Percentiles rank a stretch among this genome's conserved stretches.
These are phyloP conservation scores for Nycticebus coucang DNA, from an alignment of 2,113 vertebrate species.

Conservation along the genomic window DNA sequence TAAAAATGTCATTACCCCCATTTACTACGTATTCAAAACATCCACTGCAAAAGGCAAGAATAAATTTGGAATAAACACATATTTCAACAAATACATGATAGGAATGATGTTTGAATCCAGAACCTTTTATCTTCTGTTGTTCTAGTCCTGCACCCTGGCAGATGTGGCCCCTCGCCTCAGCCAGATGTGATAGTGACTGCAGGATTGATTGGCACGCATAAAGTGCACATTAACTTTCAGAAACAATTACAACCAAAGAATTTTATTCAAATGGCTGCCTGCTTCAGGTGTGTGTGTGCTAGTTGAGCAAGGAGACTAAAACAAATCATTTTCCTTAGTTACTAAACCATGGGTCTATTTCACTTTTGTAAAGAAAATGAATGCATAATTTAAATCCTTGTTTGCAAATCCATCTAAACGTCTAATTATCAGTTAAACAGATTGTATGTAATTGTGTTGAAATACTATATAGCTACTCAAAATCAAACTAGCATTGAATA, in stretches of 20 bases:
- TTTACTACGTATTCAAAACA: conserved; percentile 26
- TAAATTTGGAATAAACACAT: conserved; percentile 11
- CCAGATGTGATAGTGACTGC: background rate
- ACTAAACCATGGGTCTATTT: background rate
- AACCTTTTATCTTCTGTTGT: background rate
- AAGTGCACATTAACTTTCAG: background rate
- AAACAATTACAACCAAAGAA: background rate
- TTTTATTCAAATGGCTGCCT: background rate
- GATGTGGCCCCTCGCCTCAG: background rate
- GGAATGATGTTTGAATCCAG: background rate
- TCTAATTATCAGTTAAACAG: background rate
- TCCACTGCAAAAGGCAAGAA: background rate
- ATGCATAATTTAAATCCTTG: background rate
- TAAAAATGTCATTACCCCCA: background rate
- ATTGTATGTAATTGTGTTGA: background rate
- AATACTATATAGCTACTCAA: background rate
- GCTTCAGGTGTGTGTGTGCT: background rate
- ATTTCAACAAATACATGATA: background rate
- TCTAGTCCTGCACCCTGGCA: background rate
- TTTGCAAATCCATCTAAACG: background rate
- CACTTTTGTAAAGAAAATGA: conserved; percentile 35
- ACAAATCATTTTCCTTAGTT: background rate
- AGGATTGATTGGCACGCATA: background rate
- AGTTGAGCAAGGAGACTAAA: background rate
- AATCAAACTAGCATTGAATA: background rate